A percentile compares a stretch with the other conserved stretches of the same genome.
phyloP scores from a whole-genome alignment of 2,113 vertebrate species.

The Saguinus midas region DNA sequence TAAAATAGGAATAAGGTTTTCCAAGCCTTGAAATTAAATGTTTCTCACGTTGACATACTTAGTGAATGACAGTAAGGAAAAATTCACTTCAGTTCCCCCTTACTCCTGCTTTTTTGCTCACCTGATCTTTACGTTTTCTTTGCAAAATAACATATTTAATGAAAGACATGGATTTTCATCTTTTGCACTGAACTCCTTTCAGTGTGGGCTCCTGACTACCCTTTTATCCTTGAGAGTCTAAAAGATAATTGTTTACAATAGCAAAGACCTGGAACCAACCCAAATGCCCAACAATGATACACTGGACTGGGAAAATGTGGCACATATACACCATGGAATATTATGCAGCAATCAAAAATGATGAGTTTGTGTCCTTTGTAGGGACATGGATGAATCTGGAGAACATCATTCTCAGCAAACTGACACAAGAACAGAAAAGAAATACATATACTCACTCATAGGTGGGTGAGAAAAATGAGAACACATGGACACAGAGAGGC shows the following conservation, averaged over 20 bases:
- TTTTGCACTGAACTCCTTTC: neutral
- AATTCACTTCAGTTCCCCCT: neutral
- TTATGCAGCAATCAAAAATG: too few relatives aligned
- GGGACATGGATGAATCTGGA: too few relatives aligned
- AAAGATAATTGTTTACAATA: neutral
- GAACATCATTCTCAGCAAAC: too few relatives aligned
- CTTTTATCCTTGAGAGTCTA: neutral
- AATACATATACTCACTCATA: too few relatives aligned
- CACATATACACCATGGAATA: too few relatives aligned
- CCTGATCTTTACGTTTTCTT: neutral
- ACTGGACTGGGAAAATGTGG: too few relatives aligned
- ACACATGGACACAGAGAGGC: too few relatives aligned
- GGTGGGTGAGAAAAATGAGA: too few relatives aligned
- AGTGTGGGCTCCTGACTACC: neutral
- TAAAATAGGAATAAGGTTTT: slow-evolving; percentile 16
- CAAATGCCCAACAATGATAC: too few relatives aligned
- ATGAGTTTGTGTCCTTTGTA: too few relatives aligned
- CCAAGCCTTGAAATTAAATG: slow-evolving; percentile 19
- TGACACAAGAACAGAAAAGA: too few relatives aligned
- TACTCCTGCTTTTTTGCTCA: neutral
- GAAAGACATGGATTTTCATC: neutral
- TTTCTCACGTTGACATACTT: neutral
- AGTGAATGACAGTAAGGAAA: neutral
- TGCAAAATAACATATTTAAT: neutral
- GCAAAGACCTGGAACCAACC: too few relatives aligned